phyloP scores from a whole-genome alignment of 2,113 vertebrate species.

The Galemys pyrenaicus region DNA sequence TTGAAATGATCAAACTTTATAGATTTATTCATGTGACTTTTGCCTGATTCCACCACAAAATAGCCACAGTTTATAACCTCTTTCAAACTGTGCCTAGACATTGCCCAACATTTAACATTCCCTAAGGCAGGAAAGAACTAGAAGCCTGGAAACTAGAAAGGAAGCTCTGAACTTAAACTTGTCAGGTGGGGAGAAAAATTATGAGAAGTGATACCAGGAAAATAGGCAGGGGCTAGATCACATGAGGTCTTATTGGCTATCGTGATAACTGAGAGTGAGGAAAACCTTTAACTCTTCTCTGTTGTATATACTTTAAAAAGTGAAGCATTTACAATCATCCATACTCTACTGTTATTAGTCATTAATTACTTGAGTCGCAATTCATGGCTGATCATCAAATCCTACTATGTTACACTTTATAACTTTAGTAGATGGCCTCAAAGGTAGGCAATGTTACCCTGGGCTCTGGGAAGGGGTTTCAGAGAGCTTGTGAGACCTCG shows the following conservation, averaged over 20 bases:
- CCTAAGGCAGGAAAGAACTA: background rate
- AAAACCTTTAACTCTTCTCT: background rate
- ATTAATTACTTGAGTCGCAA: background rate
- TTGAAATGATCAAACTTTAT: slow-evolving; percentile 1
- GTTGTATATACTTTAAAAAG: background rate
- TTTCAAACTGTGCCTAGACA: background rate
- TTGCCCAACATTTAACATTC: background rate
- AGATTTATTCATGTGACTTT: background rate
- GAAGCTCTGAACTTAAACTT: background rate
- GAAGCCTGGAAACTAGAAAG: background rate
- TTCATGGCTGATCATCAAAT: background rate
- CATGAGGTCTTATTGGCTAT: background rate
- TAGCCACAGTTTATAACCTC: too few relatives aligned
- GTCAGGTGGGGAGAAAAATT: background rate
- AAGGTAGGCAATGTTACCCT: background rate
- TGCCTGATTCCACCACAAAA: background rate
- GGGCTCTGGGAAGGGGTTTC: background rate
- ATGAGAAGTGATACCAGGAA: background rate
- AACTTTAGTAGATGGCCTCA: background rate
- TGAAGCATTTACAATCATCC: background rate
- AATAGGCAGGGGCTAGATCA: background rate
- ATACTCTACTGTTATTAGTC: background rate
- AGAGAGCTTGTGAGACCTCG: background rate
- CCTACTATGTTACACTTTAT: background rate
- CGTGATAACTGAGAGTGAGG: background rate